These are phyloP conservation scores for Troglohyphantes excavatus DNA, from an alignment of 2,888 invertebrate genomes.

Conservation along the genomic window DNA sequence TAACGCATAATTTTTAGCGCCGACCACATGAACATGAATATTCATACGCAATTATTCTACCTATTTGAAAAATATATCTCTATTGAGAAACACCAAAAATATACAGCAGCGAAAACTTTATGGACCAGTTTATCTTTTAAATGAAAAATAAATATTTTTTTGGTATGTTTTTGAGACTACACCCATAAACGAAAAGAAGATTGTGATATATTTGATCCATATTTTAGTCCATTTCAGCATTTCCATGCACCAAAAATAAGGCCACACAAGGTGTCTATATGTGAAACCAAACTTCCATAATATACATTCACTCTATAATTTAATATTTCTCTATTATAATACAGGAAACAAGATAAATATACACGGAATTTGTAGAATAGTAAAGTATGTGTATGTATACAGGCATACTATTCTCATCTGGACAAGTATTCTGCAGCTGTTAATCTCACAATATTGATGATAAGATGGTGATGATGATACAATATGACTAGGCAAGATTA, in stretches of 20 bases:
- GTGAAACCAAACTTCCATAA: conserved; percentile 55
- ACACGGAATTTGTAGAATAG: conserved; percentile 56
- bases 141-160: conserved; percentile 9
- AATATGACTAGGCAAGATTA: conserved; percentile 76
- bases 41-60: conserved; percentile 33
- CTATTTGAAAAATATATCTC: conserved; percentile 69
- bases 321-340: conserved; percentile 44
- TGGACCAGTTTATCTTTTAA: background rate
- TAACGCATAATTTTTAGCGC: conserved; percentile 14
- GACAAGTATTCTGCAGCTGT: conserved; percentile 11
- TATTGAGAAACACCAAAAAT: conserved; percentile 63
- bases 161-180: background rate
- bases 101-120: conserved; percentile 23
- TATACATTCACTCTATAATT: conserved; percentile 61
- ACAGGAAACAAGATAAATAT: conserved; percentile 52
- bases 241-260: conserved; percentile 75
- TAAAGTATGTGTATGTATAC: conserved; percentile 44
- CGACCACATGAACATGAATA: conserved; percentile 32
- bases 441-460: conserved; percentile 27
- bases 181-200: background rate
- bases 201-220: conserved; percentile 21
- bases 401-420: conserved; percentile 50
- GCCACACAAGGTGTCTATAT: conserved; percentile 75
- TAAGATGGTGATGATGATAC: conserved; percentile 12
- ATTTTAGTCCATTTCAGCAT: conserved; percentile 6